Conservation (phyloP, 2,888 invertebrate species). For the Balanococcus diminutus region DNA sequence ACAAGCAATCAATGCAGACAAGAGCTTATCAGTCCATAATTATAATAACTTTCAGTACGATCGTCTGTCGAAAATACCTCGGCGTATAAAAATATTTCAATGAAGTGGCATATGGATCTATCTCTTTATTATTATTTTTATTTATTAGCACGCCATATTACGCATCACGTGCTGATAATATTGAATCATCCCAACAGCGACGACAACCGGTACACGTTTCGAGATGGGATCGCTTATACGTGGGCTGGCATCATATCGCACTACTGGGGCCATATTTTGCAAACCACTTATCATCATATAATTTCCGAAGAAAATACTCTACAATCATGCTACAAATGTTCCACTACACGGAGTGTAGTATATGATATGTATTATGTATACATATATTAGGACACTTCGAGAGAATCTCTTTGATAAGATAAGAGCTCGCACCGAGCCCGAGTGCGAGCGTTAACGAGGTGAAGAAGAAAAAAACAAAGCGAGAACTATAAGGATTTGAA, state of each 20-base stretch:
- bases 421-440: background rate
- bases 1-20: no score
- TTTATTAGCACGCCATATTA: background rate
- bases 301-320: background rate
- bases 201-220: background rate
- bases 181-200: background rate
- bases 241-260: background rate
- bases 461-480: background rate
- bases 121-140: background rate
- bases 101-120: no score
- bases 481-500: background rate
- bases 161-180: background rate
- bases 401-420: conserved; percentile 11
- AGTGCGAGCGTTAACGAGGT: background rate
- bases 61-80: no score
- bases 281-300: background rate
- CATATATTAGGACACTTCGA: background rate
- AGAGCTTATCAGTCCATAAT: no score
- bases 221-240: background rate
- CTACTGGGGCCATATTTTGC: background rate
- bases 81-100: no score
- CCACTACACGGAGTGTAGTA: background rate
- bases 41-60: no score
- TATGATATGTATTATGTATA: no score
- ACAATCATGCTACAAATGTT: no score